Conservation (phyloP, 2,797 vertebrate species). For the Anguilla pacifica region DNA sequence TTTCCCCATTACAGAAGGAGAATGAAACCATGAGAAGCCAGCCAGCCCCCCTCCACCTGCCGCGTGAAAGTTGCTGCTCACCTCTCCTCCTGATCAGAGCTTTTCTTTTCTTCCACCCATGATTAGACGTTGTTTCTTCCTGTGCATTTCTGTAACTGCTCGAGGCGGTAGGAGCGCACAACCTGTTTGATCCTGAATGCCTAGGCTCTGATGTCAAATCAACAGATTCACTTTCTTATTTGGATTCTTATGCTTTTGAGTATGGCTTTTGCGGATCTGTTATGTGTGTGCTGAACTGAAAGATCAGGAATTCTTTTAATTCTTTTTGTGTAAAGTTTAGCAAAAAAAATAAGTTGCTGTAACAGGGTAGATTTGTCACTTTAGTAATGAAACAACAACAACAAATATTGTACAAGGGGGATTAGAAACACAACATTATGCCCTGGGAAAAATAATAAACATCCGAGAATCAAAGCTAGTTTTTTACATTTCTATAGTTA, state of each 20-base stretch:
- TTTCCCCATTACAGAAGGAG: neutral
- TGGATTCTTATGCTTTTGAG: slow-evolving; percentile 59
- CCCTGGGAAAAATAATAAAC: slow-evolving; percentile 66
- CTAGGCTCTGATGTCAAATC: slow-evolving; percentile 66
- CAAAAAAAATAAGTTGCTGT: slow-evolving; percentile 66
- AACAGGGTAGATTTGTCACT: slow-evolving; percentile 73
- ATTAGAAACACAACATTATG: slow-evolving; percentile 72
- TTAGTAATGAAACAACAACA: slow-evolving; percentile 53
- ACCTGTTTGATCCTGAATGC: slow-evolving; percentile 68
- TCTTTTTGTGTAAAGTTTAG: slow-evolving; percentile 59
- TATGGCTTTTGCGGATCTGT: slow-evolving; percentile 48
- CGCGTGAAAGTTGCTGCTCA: neutral
- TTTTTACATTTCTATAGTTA: slow-evolving; percentile 79
- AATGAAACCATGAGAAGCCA: neutral
- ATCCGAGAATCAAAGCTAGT: slow-evolving; percentile 64
- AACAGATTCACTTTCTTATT: slow-evolving; percentile 72
- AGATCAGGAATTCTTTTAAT: slow-evolving; percentile 48
- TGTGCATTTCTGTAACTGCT: neutral
- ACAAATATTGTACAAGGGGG: slow-evolving; percentile 61
- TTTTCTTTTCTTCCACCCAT: slow-evolving; percentile 16
- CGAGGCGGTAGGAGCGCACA: slow-evolving; percentile 53
- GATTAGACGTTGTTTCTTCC: neutral
- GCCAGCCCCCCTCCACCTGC: neutral
- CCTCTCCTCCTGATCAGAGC: neutral
- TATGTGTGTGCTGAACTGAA: slow-evolving; percentile 54